Conservation (phyloP, 2,888 invertebrate species). For the Hirtodrosophila alboralis region DNA sequence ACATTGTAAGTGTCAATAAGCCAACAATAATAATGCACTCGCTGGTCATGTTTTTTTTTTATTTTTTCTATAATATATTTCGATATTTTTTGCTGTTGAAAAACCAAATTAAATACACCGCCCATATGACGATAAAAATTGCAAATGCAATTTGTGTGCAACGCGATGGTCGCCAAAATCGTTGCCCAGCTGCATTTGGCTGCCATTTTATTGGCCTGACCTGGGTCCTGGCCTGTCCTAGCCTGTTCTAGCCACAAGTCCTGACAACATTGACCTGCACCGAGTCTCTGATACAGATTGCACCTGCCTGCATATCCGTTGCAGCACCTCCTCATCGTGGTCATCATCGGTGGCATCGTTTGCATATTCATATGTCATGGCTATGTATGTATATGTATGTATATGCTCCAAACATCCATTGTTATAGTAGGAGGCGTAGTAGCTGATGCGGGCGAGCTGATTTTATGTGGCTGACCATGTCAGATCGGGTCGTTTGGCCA, state of each 20-base stretch:
- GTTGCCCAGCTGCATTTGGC: conserved; percentile 64
- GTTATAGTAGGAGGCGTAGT: conserved; percentile 54
- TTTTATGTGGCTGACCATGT: conserved; percentile 69
- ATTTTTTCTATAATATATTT: not conserved
- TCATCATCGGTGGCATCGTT: conserved; percentile 65
- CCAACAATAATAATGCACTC: conserved; percentile 60
- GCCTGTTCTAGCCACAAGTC: conserved; percentile 30
- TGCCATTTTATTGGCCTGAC: conserved; percentile 65
- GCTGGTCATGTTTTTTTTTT: conserved; percentile 18
- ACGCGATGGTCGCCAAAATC: conserved; percentile 50
- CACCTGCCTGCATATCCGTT: conserved; percentile 68
- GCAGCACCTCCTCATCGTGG: conserved; percentile 44
- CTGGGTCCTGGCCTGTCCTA: conserved; percentile 19
- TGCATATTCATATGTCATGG: conserved; percentile 72
- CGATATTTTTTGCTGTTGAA: conserved; percentile 16
- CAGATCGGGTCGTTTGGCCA: conserved; percentile 61
- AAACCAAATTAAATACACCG: conserved; percentile 61
- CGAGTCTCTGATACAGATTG: conserved; percentile 65
- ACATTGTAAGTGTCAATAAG: conserved; percentile 62
- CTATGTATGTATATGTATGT: not conserved
- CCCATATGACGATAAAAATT: conserved; percentile 50
- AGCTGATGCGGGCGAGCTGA: conserved; percentile 68
- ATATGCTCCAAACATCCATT: conserved; percentile 50
- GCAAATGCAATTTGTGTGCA: conserved; percentile 67
- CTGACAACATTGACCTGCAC: conserved; percentile 56